A percentile compares a stretch with the other conserved stretches of the same genome.
These are phyloP conservation scores for Brachyalestes nurse DNA, from an alignment of 2,797 vertebrate species.

Conservation along the genomic window DNA sequence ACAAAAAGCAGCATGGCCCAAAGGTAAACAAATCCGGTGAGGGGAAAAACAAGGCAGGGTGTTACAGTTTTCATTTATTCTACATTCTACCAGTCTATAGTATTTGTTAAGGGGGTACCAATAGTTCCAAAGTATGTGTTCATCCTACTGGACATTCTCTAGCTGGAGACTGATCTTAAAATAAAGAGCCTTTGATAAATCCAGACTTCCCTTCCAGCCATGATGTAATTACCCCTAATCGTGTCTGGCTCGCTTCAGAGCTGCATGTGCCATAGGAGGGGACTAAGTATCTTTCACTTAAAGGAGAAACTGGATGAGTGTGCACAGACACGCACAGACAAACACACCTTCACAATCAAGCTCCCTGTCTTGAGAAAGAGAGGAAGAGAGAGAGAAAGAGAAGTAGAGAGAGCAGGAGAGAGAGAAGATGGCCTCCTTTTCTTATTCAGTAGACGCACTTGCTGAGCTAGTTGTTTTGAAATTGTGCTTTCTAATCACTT, in stretches of 20 bases:
- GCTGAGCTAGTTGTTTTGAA: constrained; percentile 49
- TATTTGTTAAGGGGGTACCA: no score
- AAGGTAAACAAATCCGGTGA: no score
- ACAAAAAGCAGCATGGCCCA: no score
- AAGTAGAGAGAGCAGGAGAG: constrained; percentile 5
- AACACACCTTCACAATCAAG: not conserved
- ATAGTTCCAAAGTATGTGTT: no score
- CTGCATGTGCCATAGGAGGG: not conserved
- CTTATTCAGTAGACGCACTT: constrained; percentile 46
- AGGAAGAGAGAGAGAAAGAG: not conserved
- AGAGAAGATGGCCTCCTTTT: constrained; percentile 44
- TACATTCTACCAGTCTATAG: no score
- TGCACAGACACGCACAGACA: not conserved
- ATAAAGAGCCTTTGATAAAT: not conserved
- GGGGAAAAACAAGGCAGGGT: no score
- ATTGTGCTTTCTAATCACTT: constrained; percentile 63
- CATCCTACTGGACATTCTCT: no score
- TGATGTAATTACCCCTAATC: not conserved
- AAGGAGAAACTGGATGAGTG: not conserved
- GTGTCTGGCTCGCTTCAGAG: not conserved
- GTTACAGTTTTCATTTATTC: no score
- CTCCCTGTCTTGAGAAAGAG: constrained; percentile 15
- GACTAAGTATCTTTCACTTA: not conserved
- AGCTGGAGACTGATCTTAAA: not conserved
- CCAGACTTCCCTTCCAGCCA: not conserved